These are phyloP conservation scores for Phyto melanocephala DNA, from an alignment of 2,888 invertebrate species.

Conservation along the genomic window DNA sequence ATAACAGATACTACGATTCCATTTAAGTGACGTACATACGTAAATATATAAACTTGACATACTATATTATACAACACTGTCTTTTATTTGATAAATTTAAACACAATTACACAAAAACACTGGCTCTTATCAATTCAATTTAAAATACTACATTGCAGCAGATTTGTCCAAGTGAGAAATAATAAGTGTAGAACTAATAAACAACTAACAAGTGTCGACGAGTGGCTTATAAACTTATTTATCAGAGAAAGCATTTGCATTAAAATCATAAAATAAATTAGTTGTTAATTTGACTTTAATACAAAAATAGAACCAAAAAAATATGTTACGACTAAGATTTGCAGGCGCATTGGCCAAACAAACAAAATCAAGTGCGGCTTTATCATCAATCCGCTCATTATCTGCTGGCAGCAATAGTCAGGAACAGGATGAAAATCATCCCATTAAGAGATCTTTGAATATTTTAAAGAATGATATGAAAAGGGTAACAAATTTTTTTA, in stretches of 20 bases:
- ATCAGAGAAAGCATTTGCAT: neutral
- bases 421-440: constrained; percentile 68
- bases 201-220: neutral
- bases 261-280: constrained; percentile 32
- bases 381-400: neutral
- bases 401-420: neutral
- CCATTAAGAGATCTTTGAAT: constrained; percentile 71
- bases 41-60: too few relatives aligned
- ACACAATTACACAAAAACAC: constrained; percentile 18
- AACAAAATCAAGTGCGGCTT: constrained; percentile 4
- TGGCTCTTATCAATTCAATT: constrained; percentile 50
- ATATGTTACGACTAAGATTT: constrained; percentile 47
- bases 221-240: neutral
- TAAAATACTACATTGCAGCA: neutral
- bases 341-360: constrained; percentile 1
- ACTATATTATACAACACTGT: neutral
- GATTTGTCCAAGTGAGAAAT: neutral
- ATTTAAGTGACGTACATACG: neutral
- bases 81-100: neutral
- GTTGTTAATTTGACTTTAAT: too few relatives aligned
- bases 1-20: neutral
- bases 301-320: too few relatives aligned
- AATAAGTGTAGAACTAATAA: constrained; percentile 15
- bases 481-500: constrained; percentile 71
- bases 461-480: constrained; percentile 77